Conservation (phyloP, 2,113 vertebrate genomes). For the Pteropus alecto region DNA sequence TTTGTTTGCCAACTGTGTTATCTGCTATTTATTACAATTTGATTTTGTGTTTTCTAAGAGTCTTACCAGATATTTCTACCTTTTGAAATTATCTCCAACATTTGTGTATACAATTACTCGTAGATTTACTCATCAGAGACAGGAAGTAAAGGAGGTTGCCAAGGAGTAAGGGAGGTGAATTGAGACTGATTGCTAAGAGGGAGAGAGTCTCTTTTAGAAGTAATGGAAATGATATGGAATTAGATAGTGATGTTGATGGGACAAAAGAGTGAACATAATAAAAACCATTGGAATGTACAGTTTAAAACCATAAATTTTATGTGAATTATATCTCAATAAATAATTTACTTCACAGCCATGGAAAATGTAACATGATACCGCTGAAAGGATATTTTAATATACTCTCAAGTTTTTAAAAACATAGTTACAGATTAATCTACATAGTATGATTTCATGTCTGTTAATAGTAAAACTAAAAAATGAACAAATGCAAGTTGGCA, state of each 20-base stretch:
- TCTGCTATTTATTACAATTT: not conserved
- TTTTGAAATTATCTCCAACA: constrained; percentile 2
- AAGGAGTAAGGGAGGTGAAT: not conserved
- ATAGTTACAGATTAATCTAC: not conserved
- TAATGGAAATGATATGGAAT: not conserved
- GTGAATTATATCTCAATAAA: not conserved
- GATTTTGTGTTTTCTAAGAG: not conserved
- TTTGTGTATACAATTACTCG: not conserved
- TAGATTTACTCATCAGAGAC: not conserved
- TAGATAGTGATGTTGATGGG: not conserved
- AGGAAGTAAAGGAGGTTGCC: not conserved
- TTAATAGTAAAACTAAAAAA: not conserved
- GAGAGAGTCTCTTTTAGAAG: not conserved
- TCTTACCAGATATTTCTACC: not conserved
- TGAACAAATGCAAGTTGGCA: not conserved
- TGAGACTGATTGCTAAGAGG: not conserved
- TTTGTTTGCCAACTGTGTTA: not conserved
- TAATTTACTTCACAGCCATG: not conserved
- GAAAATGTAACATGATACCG: not conserved
- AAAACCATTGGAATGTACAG: not conserved
- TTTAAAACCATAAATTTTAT: not conserved
- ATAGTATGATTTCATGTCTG: not conserved
- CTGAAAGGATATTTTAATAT: not conserved
- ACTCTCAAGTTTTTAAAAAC: not conserved
- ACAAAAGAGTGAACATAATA: not conserved